A percentile compares a stretch with the other conserved stretches of the same genome.
phyloP scores from a whole-genome alignment of 1,140 invertebrate genomes.

The Papilio polytes region DNA sequence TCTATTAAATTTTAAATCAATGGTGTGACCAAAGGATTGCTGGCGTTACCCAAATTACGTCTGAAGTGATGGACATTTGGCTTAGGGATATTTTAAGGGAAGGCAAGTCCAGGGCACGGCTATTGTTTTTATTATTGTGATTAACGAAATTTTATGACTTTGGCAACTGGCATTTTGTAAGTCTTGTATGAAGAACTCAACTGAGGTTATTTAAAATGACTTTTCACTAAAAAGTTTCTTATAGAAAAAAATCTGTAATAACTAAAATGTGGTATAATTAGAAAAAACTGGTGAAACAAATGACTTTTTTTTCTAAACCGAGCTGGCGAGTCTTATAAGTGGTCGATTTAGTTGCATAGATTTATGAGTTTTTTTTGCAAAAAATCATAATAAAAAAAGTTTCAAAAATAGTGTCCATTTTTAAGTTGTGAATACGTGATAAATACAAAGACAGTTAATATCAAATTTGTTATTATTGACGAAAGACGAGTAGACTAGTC shows the following conservation, averaged over 20 bases:
- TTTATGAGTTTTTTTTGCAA: background rate
- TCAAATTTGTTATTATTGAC: conserved; percentile 34
- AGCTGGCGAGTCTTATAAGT: conserved; percentile 46
- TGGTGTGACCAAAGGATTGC: conserved; percentile 49
- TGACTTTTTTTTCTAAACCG: conserved; percentile 56
- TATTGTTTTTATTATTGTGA: conserved; percentile 57
- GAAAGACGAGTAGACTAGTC: background rate
- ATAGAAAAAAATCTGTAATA: background rate
- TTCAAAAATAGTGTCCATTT: background rate
- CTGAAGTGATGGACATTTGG: conserved; percentile 60
- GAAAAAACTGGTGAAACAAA: conserved; percentile 34
- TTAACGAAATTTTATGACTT: background rate
- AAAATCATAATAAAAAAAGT: background rate
- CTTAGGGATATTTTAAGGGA: conserved; percentile 64
- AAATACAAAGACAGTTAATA: conserved; percentile 2
- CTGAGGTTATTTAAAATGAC: no score
- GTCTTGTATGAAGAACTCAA: background rate
- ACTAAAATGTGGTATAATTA: background rate
- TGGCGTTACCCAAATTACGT: conserved; percentile 54
- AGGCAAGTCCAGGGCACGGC: conserved; percentile 48
- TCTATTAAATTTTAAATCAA: conserved; percentile 20
- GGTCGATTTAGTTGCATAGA: background rate
- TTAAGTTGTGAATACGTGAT: no score
- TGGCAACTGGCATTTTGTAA: background rate
- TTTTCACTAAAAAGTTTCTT: background rate